These are phyloP conservation scores for Aurelia aurita DNA, from an alignment of 30 jellyfish, hydroid and myxozoan genomes.

Conservation along the genomic window DNA sequence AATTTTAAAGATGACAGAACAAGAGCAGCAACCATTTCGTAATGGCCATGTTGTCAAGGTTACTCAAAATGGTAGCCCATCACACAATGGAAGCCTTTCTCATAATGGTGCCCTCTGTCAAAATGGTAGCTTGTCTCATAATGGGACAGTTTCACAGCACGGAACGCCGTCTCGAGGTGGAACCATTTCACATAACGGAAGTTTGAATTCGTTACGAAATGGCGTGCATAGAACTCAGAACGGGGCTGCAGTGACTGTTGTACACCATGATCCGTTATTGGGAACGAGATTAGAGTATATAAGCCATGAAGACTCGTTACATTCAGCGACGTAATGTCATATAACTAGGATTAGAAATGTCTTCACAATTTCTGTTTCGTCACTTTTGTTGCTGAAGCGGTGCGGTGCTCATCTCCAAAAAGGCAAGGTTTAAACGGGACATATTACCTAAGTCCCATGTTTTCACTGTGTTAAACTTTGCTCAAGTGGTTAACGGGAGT, in stretches of 20 bases:
- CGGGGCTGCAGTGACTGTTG: constrained; percentile 61
- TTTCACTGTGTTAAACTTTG: no score
- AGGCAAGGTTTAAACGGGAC: no score
- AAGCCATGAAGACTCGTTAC: constrained; percentile 19
- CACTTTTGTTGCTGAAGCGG: no score
- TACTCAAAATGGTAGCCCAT: constrained; percentile 18
- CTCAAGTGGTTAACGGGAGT: no score
- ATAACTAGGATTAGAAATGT: no score
- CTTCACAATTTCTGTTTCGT: no score
- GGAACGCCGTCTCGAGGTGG: constrained; percentile 18
- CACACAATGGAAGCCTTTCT: constrained; percentile 23
- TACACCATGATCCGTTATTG: constrained; percentile 56
- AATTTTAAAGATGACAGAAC: constrained; percentile 2
- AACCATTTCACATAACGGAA: constrained; percentile 29
- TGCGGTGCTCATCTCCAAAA: no score
- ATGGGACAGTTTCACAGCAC: constrained; percentile 23
- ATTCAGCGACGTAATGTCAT: neutral
- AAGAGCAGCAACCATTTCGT: constrained; percentile 27
- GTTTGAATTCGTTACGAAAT: constrained; percentile 53
- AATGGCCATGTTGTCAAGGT: constrained; percentile 40
- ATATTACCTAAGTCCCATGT: no score
- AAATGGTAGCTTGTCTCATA: constrained; percentile 17
- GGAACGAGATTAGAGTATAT: constrained; percentile 68
- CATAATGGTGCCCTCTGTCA: constrained; percentile 25
- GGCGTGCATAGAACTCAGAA: constrained; percentile 58